phyloP scores from a whole-genome alignment of 2,888 invertebrate genomes.

The Allophyes oxyacanthae region DNA sequence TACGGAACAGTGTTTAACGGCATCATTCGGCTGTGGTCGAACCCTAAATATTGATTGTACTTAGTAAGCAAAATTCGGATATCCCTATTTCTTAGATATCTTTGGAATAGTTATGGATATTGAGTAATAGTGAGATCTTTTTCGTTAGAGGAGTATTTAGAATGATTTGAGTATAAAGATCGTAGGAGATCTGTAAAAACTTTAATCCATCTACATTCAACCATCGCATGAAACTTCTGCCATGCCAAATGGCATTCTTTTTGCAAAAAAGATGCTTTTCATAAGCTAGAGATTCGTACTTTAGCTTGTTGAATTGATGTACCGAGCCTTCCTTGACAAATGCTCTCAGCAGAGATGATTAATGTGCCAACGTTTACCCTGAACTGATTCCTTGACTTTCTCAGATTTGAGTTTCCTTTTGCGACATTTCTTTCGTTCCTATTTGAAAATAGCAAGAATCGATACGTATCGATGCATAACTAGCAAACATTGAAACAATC shows the following conservation, averaged over 20 bases:
- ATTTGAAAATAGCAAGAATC: too few relatives aligned
- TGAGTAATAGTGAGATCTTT: conserved; percentile 2
- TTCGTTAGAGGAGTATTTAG: neutral
- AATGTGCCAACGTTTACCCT: conserved; percentile 5
- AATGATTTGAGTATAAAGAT: neutral
- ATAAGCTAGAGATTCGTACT: too few relatives aligned
- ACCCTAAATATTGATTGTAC: conserved; percentile 41
- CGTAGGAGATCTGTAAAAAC: too few relatives aligned
- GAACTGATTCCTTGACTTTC: neutral
- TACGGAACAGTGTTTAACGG: conserved; percentile 60
- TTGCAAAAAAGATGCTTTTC: too few relatives aligned
- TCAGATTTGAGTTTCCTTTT: conserved; percentile 7
- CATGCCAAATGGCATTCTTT: too few relatives aligned
- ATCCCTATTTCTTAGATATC: conserved; percentile 31
- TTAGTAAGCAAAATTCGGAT: conserved; percentile 41
- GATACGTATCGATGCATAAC: conserved; percentile 19
- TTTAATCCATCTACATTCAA: too few relatives aligned
- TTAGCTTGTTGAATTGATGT: too few relatives aligned
- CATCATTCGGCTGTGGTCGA: conserved; percentile 49
- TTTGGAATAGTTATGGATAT: conserved; percentile 30
- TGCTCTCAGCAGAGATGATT: neutral
- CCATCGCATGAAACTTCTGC: too few relatives aligned
- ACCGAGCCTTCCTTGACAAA: neutral
- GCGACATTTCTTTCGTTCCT: conserved; percentile 19
- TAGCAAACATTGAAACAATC: conserved; percentile 47